Percentiles rank a stretch among this genome's conserved stretches.
These are phyloP conservation scores for Papilio polyxenes DNA, from an alignment of 1,140 invertebrate genomes.

Conservation along the genomic window DNA sequence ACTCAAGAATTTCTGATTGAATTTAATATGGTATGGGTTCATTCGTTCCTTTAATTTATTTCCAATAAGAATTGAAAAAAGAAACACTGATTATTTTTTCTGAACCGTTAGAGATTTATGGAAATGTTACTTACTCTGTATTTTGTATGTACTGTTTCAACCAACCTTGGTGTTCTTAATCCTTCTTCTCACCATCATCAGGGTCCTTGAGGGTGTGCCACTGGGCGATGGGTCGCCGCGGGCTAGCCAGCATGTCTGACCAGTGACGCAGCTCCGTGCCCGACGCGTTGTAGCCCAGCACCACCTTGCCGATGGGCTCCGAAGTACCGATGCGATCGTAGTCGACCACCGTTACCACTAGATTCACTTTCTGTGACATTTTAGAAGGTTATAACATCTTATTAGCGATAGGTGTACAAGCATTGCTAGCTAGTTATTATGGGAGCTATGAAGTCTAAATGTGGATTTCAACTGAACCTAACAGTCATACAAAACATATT, in stretches of 20 bases:
- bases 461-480: not conserved
- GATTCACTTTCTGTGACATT: constrained; percentile 95
- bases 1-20: not conserved
- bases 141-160: not conserved
- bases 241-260: constrained; percentile 99
- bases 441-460: not conserved
- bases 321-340: constrained; percentile 99
- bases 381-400: constrained; percentile 40
- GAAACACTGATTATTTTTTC: no score
- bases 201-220: constrained; percentile 99
- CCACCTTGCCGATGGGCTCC: constrained; percentile 98
- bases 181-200: constrained; percentile 95
- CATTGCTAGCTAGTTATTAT: not conserved
- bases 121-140: not conserved
- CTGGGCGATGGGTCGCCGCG: constrained; percentile 98
- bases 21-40: not conserved
- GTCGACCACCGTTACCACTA: constrained; percentile 99
- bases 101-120: no score
- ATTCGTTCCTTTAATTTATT: no score
- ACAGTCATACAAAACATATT: not conserved
- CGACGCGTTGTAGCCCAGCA: constrained; percentile 98
- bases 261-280: constrained; percentile 99
- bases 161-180: constrained; percentile 80
- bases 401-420: not conserved
- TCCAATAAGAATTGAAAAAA: no score